These are phyloP conservation scores for Paraescarpia echinospica DNA, from an alignment of 1,140 invertebrate genomes.

Conservation along the genomic window DNA sequence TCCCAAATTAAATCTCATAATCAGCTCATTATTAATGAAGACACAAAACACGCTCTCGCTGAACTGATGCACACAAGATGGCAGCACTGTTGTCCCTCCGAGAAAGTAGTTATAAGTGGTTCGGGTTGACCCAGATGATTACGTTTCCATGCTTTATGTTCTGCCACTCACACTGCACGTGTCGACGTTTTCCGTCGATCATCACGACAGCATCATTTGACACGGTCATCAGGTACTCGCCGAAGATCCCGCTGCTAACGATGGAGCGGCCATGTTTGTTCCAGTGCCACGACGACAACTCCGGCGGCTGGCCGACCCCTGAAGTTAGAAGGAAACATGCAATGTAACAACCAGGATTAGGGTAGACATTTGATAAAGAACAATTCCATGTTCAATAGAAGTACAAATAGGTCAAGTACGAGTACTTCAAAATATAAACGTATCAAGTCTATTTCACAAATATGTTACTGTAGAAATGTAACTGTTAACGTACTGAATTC, in stretches of 20 bases:
- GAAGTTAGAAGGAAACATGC: slow-evolving; percentile 14
- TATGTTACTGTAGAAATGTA: too few species aligned
- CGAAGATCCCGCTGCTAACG: slow-evolving; percentile 72
- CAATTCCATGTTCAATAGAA: background rate
- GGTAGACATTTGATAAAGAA: background rate
- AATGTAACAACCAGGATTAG: background rate
- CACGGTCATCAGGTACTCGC: slow-evolving; percentile 75
- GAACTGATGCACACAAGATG: background rate
- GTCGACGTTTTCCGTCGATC: slow-evolving; percentile 72
- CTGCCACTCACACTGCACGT: slow-evolving; percentile 72
- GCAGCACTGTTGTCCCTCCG: background rate
- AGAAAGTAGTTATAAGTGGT: background rate
- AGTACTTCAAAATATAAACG: too few species aligned
- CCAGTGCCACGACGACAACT: slow-evolving; percentile 61
- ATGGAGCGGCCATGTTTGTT: slow-evolving; percentile 71
- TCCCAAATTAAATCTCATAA: background rate
- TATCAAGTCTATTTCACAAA: too few species aligned
- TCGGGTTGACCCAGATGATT: slow-evolving; percentile 25
- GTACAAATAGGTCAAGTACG: too few species aligned
- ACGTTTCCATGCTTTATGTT: slow-evolving; percentile 33
- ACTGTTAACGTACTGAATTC: too few species aligned
- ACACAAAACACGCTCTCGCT: background rate
- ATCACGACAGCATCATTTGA: slow-evolving; percentile 74
- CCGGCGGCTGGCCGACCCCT: slow-evolving; percentile 41
- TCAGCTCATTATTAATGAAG: background rate